Percentiles rank a stretch among this genome's conserved stretches.
Conservation (phyloP, 2,113 vertebrate genomes). For the Pongo pygmaeus region DNA sequence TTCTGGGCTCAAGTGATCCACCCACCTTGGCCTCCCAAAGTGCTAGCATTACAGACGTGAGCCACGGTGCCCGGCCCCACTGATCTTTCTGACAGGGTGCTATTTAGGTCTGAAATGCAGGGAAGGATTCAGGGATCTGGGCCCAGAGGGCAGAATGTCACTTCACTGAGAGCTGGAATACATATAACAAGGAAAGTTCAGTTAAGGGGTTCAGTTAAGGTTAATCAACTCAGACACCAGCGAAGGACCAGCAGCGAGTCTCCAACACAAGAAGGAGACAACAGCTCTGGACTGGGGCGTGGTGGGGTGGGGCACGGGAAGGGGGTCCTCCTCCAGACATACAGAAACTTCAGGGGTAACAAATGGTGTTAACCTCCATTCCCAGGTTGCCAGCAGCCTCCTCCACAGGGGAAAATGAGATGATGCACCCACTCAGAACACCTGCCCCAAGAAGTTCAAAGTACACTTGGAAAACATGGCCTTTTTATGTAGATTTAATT, state of each 20-base stretch:
- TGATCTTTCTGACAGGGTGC: background rate
- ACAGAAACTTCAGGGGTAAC: background rate
- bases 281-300: background rate
- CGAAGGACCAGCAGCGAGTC: background rate
- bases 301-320: background rate
- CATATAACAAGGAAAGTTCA: background rate
- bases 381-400: background rate
- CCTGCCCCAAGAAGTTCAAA: background rate
- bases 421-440: background rate
- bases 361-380: too few relatives aligned
- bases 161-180: background rate
- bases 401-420: too few relatives aligned
- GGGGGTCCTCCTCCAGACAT: background rate
- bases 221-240: background rate
- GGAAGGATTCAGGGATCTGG: background rate
- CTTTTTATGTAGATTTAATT: background rate
- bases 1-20: too few relatives aligned
- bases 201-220: background rate
- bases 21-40: too few relatives aligned
- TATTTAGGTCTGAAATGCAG: background rate
- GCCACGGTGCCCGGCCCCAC: too few relatives aligned
- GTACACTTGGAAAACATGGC: background rate
- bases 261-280: rapidly evolving
- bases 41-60: too few relatives aligned
- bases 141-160: background rate